These are phyloP conservation scores for Glaucopsyche alexis DNA, from an alignment of 2,888 invertebrate species.

Conservation along the genomic window DNA sequence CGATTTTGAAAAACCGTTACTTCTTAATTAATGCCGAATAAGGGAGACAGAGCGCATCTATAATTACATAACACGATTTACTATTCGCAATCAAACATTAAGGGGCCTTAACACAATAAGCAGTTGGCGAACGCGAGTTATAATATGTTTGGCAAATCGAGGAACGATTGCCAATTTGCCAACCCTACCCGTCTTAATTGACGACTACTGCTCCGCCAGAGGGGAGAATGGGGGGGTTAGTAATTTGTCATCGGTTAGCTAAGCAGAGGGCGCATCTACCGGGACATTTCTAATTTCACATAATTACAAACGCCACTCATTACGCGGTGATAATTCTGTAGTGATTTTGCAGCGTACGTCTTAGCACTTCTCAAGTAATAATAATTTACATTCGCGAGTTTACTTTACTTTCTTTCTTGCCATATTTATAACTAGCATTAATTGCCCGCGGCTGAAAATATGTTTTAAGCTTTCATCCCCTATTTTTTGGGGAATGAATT, in stretches of 20 bases:
- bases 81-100: constrained; percentile 9
- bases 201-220: constrained; percentile 73
- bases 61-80: not conserved
- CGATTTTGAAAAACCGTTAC: too few relatives aligned
- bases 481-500: too few relatives aligned
- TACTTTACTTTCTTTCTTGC: too few relatives aligned
- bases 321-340: constrained; percentile 38
- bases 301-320: constrained; percentile 74
- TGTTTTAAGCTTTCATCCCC: too few relatives aligned
- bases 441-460: too few relatives aligned
- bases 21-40: too few relatives aligned
- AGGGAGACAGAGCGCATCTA: not conserved
- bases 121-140: constrained; percentile 60
- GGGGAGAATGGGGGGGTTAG: constrained; percentile 59
- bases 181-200: constrained; percentile 75
- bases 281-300: constrained; percentile 65
- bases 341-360: not conserved
- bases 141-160: constrained; percentile 53
- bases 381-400: too few relatives aligned
- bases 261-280: constrained; percentile 66
- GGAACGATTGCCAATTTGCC: constrained; percentile 77
- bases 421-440: too few relatives aligned
- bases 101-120: constrained; percentile 39
- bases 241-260: constrained; percentile 79
- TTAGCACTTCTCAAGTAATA: too few relatives aligned